Evolutionary conservation across 2,113 vertebrate genomes (phyloP).

Genomic region (Gymnorhina tibicen): DNA sequence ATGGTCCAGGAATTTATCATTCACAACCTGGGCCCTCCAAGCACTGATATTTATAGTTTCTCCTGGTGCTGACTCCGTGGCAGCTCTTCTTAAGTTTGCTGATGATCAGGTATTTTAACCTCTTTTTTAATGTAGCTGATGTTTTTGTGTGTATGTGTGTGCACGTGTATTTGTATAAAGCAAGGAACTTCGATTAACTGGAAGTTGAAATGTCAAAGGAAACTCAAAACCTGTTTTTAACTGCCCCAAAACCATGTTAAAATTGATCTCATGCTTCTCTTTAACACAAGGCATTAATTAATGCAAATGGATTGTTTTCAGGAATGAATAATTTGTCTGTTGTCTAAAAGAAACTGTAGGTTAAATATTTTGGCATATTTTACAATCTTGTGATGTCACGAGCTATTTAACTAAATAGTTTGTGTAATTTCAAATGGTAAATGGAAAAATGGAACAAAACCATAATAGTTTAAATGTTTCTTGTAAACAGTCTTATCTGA

Average conservation of each 20-base stretch:
- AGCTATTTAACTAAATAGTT: background rate
- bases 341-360: background rate
- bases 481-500: background rate
- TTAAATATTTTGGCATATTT: background rate
- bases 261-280: background rate
- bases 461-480: background rate
- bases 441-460: background rate
- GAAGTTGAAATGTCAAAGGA: background rate
- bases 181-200: background rate
- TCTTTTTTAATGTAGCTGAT: background rate
- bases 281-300: background rate
- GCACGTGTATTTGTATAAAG: background rate
- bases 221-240: background rate
- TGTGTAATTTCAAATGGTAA: background rate
- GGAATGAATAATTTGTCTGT: background rate
- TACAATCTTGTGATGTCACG: background rate
- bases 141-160: background rate
- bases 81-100: constrained; percentile 84
- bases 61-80: constrained; percentile 84
- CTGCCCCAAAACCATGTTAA: background rate
- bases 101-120: constrained; percentile 78
- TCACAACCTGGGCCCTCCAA: constrained; percentile 66
- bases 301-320: background rate
- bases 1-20: constrained; percentile 84
- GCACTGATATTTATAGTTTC: constrained; percentile 84